A percentile compares a stretch with the other conserved stretches of the same genome.
phyloP scores from a whole-genome alignment of 2,888 invertebrate species.

The Acanthosepion pharaonis region DNA sequence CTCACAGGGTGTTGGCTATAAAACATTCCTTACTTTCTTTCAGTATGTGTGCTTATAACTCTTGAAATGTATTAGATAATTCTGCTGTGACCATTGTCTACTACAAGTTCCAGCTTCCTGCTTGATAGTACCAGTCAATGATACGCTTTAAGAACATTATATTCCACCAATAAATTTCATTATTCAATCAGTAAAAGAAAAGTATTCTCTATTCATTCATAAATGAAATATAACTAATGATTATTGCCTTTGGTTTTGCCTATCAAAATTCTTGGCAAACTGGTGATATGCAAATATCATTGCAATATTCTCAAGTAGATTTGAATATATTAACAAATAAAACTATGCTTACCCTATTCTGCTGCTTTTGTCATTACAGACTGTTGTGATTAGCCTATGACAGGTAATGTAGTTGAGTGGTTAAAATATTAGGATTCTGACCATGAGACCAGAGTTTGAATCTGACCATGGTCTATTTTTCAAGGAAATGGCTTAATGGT shows the following conservation, averaged over 20 bases:
- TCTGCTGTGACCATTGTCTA: not conserved
- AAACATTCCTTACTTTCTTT: not conserved
- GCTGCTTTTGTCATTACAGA: not conserved
- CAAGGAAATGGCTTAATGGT: too few species aligned
- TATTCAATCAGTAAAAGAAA: not conserved
- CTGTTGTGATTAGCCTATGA: not conserved
- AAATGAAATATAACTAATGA: not conserved
- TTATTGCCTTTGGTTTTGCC: not conserved
- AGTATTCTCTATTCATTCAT: not conserved
- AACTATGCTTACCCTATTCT: not conserved
- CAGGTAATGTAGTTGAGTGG: not conserved
- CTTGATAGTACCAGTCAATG: not conserved
- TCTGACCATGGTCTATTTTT: too few species aligned
- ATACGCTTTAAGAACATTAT: not conserved
- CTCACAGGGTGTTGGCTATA: not conserved
- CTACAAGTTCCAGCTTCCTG: not conserved
- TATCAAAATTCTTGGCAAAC: slow-evolving; percentile 11
- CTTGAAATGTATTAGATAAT: not conserved
- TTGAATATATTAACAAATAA: not conserved
- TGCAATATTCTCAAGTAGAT: not conserved
- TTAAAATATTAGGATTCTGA: too few species aligned
- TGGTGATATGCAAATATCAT: not conserved
- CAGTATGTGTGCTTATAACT: not conserved
- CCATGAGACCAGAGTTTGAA: too few species aligned
- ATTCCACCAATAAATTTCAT: not conserved